Base-by-base conservation (phyloP, 2,113 vertebrate genomes). In the Pogonocichla stellata region DNA sequence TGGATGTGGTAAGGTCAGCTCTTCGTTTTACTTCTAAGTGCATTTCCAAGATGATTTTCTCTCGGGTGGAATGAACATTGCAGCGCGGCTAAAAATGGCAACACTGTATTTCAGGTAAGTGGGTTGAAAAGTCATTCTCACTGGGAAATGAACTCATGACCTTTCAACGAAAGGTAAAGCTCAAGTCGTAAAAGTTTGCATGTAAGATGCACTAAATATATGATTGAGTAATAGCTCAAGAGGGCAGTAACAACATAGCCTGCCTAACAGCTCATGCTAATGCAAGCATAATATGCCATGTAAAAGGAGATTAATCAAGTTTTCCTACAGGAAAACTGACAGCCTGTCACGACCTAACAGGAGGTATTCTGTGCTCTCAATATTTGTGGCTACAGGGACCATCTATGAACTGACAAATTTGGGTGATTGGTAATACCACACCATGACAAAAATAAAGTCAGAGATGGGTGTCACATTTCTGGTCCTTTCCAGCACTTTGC, bases 21-120 rank as follows among this genome's bases (percentile, higher is more conserved):
- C 86, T 95, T 95, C 97, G 96, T 92, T 97, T 96, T 96, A 87
- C 78, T 97, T 95, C 93, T 93, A 95, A 97, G 95, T 92, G 79
- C 74, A 94, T 79, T 94, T 87, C 92, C 79, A 95, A 96, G 80
- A 91, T 73, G 86, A 88, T 94, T 95, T 95, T 92, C 88, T 96
- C 53, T 86, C 14, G 8, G 48, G 83, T 80, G 93, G 83, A 96
- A 93, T 73, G 84, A 96, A 64, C 82, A 77, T 69, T 77, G 93
- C 74, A 87, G 60, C 2, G 26, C 43, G 80, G 80, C 94, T 96
- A 91, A 95, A 94, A 96, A 69, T 84, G 80, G 92, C 62, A 92
- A 94, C 71, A 48, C 86, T 88, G 83, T 86, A 82, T 93, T 97
- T 97, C 91, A 96, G 90, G 91, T 95, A 93, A 97, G 80, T 66